Base-by-base conservation (phyloP, 2,797 vertebrate genomes). In the Mus spretus region DNA sequence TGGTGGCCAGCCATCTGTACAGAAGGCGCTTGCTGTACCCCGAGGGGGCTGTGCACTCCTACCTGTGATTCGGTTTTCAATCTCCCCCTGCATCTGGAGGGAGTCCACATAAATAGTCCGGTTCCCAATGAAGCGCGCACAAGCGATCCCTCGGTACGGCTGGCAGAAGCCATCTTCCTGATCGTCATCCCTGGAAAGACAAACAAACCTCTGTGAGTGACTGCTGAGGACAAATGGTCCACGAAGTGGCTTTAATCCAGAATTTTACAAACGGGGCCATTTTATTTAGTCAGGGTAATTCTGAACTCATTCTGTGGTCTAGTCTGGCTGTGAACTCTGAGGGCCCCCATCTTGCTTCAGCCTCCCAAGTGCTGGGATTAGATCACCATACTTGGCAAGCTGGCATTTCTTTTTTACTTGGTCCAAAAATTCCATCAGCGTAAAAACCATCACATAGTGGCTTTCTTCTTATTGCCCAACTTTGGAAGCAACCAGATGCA, bases 11-110 rank as follows among this genome's bases (percentile, higher is more conserved):
- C 0, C 28, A 6, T 40, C 88, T 86, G 8, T 3, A 3, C 53
- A 1, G 19, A 70, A 65, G 67, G 28, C 1, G n/a, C n/a, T 84
- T 89, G 63, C 1, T 31, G 2, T 22, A 20, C 40, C 34, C 3
- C 0, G 17, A 40, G 59, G 74, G 14, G 93, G 9, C 84, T 3
- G 10, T 12, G 31, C 24, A 91, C 97, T 87, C 98, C 98, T 98
- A 99, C 99, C 99, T 80, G 99, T 99, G 97, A 99, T 99, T 86
- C 99, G 99, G 97, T 99, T 99, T 98, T 99, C 99, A 88, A 99
- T 99, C 98, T 99, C 99, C 2, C 99, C 99, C 98, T 99, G 99
- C 99, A 99, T 99, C 98, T 99, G 99, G 47, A 99, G 99, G 11
- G 99, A 99, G 98, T 99, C 99, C 87, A 99, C 99, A 22, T 99